Base-by-base conservation (phyloP, 2,113 vertebrate species). In the Marmota flaviventris region DNA sequence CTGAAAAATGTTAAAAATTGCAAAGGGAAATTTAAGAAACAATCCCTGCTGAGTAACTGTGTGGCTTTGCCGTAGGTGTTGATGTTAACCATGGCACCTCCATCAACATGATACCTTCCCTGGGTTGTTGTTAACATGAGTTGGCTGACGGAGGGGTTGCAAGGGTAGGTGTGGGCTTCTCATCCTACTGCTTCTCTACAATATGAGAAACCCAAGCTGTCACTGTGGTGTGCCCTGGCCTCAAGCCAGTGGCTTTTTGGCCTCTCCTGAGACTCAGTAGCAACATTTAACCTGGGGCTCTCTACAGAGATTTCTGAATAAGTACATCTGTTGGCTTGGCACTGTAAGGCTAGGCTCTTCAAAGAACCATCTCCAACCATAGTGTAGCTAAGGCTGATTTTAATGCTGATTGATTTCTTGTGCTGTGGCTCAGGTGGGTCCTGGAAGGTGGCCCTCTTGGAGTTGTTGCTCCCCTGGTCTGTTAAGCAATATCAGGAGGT, bases 301-400 rank as follows among this genome's bases (percentile, higher is more conserved):
- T 87, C 84, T 53, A 32, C 32, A 88, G 87, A 72, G 34, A 83
- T 83, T 90, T 90, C 85, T 73, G 93, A 94, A 88, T 87, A 85
- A 85, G 45, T 42, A 58, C 20, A 61, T 81, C 84, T 86, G 70
- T 69, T 70, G 13, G 53, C 34, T 65, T 78, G 79, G 91, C 42
- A 34, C 42, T 39, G n/a, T 58, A 58, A 9, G 51, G 27, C 77
- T 72, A 24, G 13, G n/a, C 22, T 85, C 77, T 82, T 70, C 75
- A 85, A 85, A 94, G 69, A 86, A 25, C 13, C 4, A 1, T 27
- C 76, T 95, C 11, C 0, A 37, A 58, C 10, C 0, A 0, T n/a
- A 27, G 16, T 45, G 22, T 25, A 51, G 78, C 85, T 73, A 27
- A 78, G 22, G 65, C 78, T 82, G 1, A 34, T 85, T 75, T 76